Evolutionary conservation across 1,140 invertebrate species (phyloP), one percentile per base, ranked within the genome.

Genomic region (Chymomyza costata): DNA sequence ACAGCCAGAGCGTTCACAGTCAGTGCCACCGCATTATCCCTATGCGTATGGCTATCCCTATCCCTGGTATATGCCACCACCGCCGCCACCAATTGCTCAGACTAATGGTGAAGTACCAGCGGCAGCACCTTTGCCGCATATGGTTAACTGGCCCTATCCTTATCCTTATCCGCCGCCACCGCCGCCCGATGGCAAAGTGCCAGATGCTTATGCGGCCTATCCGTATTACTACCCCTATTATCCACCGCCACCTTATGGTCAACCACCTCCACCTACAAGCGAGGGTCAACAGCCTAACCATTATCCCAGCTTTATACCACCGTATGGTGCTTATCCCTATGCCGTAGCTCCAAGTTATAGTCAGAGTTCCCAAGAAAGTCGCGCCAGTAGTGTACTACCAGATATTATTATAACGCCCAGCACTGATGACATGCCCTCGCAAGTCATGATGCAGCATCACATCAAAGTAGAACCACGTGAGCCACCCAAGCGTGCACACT

Each of bases 401-500:
- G 78, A 84, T 28, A 84, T 84, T 15, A 84, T 84, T 3, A 81
- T 84, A 14, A 84, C 82, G 0, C 82, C 82, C 6, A 84, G 82
- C 35, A 82, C 71, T 17, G 82, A 84, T 49, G 82, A 84, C 53
- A 46, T 82, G 40, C 82, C 82, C 43, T 83, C 81, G 5, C 57
- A 84, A 50, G 61, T 84, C 8, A 76, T 84, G 17, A 58, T 83
- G 67, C 59, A 83, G 11, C 81, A 83, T 17, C 81, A 83, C 40
- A 82, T 83, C 32, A 74, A 68, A 18, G 56, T 82, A 6, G 74
- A 81, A 37, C 62, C 82, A 6, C 50, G 61, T 6, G 60, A 83
- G 14, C 43, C 61, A 0, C 55, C 81, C 0, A 81, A 83, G 16
- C 56, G 81, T 1, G 59, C 64, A n/a, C 66, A 82, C 13, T 82